Conservation (phyloP, 2,797 vertebrate species). For the Sebastes goodei region DNA sequence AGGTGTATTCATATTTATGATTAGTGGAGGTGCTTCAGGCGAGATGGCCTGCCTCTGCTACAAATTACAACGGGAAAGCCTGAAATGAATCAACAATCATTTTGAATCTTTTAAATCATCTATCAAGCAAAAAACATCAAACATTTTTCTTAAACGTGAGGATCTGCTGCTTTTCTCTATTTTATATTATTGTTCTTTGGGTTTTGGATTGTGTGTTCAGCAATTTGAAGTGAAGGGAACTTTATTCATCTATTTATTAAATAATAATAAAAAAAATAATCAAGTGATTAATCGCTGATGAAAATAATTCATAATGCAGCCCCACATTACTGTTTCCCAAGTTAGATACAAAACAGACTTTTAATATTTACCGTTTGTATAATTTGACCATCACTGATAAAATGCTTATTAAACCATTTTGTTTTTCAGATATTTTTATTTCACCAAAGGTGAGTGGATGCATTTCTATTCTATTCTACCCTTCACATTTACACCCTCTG, state of each 20-base stretch:
- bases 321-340: background rate
- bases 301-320: background rate
- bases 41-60: background rate
- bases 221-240: background rate
- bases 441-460: background rate
- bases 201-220: background rate
- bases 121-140: background rate
- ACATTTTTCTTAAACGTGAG: background rate
- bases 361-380: background rate
- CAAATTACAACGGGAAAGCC: background rate
- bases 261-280: background rate
- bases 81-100: background rate
- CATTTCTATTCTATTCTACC: background rate
- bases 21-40: background rate
- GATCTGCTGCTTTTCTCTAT: background rate
- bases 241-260: background rate
- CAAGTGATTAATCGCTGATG: background rate
- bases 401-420: background rate
- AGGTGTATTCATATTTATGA: background rate
- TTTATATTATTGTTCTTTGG: background rate
- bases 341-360: background rate
- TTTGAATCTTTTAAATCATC: background rate
- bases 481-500: background rate
- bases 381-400: background rate
- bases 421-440: background rate